Evolutionary conservation across 2,113 vertebrate genomes (phyloP).

Genomic region (Pygoscelis antarcticus): DNA sequence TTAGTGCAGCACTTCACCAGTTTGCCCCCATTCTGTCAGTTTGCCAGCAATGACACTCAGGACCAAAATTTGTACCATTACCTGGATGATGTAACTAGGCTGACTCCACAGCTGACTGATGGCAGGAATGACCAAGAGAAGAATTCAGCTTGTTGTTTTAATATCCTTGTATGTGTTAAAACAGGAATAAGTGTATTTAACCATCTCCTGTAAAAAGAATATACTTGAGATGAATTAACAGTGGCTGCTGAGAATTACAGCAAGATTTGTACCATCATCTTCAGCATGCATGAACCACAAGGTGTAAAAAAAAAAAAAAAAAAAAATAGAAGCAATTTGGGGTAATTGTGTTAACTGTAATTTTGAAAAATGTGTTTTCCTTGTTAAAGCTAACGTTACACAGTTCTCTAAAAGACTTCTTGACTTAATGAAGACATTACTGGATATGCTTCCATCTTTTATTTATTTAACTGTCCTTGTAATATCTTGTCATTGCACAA

Average conservation of each 20-base stretch:
- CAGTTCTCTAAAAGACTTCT: background rate
- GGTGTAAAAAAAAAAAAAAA: background rate
- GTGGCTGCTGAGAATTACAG: background rate
- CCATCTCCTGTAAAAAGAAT: background rate
- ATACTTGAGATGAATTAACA: background rate
- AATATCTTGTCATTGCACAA: background rate
- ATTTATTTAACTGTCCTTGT: background rate
- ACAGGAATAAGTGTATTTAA: background rate
- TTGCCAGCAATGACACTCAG: background rate
- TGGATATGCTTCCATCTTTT: background rate
- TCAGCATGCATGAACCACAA: background rate
- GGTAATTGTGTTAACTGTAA: background rate
- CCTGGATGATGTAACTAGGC: background rate
- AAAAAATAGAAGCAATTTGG: background rate
- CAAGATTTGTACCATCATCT: background rate
- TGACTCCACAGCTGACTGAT: background rate
- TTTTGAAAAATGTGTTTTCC: background rate
- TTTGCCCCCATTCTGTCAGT: background rate
- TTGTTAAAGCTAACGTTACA: background rate
- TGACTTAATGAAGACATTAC: background rate
- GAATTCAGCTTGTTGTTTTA: background rate
- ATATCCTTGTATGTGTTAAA: background rate
- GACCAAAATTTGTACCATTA: background rate
- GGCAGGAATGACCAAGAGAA: background rate
- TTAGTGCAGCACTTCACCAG: background rate